A percentile compares a stretch with the other conserved stretches of the same genome.
These are phyloP conservation scores for Cephalotes varians DNA, from an alignment of 2,888 invertebrate species.

Conservation along the genomic window DNA sequence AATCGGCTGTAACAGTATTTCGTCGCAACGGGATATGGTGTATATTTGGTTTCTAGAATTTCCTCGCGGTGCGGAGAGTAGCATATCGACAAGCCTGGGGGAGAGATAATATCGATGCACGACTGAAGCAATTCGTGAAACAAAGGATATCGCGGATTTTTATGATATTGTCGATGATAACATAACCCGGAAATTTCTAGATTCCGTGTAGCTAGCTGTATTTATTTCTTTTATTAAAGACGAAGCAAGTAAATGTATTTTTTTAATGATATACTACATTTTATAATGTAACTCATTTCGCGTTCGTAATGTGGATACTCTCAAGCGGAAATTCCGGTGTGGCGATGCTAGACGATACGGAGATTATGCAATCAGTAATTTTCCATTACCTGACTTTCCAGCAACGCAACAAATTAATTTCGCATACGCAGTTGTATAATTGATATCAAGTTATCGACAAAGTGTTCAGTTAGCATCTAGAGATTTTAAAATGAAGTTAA, in stretches of 20 bases:
- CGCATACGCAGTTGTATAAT: neutral
- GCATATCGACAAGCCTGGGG: neutral
- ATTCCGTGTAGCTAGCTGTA: neutral
- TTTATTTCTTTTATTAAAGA: slow-evolving; percentile 10
- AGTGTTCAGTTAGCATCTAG: neutral
- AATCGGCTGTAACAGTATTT: slow-evolving; percentile 26
- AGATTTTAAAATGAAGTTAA: neutral
- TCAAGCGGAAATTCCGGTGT: neutral
- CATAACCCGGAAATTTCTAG: slow-evolving; percentile 22
- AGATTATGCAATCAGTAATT: slow-evolving; percentile 26
- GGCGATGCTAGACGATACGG: neutral
- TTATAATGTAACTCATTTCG: neutral
- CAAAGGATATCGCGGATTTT: slow-evolving; percentile 18
- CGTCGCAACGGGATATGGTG: neutral
- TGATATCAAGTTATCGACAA: neutral
- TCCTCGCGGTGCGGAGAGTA: neutral
- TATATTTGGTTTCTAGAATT: slow-evolving; percentile 13
- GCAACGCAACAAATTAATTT: slow-evolving; percentile 20
- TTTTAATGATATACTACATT: neutral
- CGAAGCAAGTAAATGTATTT: slow-evolving; percentile 30
- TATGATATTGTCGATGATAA: slow-evolving; percentile 34
- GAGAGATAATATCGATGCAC: slow-evolving; percentile 33
- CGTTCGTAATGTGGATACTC: neutral
- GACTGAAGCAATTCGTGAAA: slow-evolving; percentile 16
- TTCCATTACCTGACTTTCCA: neutral